Evolutionary conservation across 2,888 invertebrate genomes (phyloP).

Genomic region (Beris morrisii): DNA sequence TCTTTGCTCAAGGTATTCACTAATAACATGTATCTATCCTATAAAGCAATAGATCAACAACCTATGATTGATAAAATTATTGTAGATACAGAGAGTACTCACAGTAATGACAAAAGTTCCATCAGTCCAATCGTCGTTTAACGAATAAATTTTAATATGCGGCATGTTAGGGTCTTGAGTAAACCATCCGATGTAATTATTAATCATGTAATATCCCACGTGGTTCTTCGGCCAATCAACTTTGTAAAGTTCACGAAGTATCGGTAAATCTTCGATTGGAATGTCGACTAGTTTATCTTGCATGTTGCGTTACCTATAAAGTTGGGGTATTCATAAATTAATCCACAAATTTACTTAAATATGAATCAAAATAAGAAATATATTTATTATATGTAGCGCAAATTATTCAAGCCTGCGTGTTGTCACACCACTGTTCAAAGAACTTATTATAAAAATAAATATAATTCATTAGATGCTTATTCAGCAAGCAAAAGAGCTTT

Average conservation of each 20-base stretch:
- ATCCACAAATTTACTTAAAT: no score
- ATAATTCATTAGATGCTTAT: no score
- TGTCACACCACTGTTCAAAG: no score
- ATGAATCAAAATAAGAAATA: no score
- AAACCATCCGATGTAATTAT: conserved; percentile 46
- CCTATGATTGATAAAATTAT: background rate
- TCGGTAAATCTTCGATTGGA: conserved; percentile 35
- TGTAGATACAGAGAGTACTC: conserved; percentile 32
- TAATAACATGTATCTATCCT: conserved; percentile 54
- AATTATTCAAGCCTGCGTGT: no score
- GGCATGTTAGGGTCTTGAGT: conserved; percentile 41
- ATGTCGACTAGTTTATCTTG: conserved; percentile 37
- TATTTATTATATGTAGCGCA: no score
- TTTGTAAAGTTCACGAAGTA: conserved; percentile 40
- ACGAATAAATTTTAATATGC: conserved; percentile 43
- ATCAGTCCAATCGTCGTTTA: conserved; percentile 51
- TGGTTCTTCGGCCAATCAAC: conserved; percentile 40
- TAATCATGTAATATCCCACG: conserved; percentile 39
- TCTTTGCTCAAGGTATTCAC: conserved; percentile 45
- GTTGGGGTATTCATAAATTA: no score
- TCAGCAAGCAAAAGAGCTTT: no score
- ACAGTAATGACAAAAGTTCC: conserved; percentile 50
- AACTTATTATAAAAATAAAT: no score
- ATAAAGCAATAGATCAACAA: background rate
- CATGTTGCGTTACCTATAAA: background rate